Evolutionary conservation across 2,113 vertebrate genomes (phyloP), one percentile per base, ranked within the genome.

Genomic region (Toxotes chatareus): DNA sequence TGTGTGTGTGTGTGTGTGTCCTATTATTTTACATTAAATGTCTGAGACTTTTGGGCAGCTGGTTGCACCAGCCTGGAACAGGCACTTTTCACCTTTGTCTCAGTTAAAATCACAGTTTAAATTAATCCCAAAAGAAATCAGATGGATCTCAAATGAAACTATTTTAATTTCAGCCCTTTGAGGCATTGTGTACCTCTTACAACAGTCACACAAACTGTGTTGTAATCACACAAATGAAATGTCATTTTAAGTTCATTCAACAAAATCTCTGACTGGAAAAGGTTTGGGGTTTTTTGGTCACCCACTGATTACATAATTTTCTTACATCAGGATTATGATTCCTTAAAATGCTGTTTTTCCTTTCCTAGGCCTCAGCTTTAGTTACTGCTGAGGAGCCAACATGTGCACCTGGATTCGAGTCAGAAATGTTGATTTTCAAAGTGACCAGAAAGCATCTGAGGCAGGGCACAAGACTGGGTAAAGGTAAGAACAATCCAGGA

Each of bases 321-420:
- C 6, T 4, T 31, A 19, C 9, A 34, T 57, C 2, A 77, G 6
- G 2, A 10, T 62, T 73, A 5, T 51, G 14, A 53, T 23, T 34
- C 0, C 38, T 57, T 34, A 11, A 42, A 46, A 60, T 1, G 0
- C 47, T 12, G 0, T 4, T 31, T 73, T 27, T 56, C 1, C 11
- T 70, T 3, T 62, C 1, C 5, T 36, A 95, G 94, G 79, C 67
- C 13, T 76, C 79, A 4, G 47, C 49, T 8, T 55, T 42, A 27
- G 77, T 17, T 17, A 63, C 40, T 7, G 51, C 66, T 13, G 84
- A 92, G 60, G 46, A 80, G 46, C 36, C 78, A 63, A 31, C 84
- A 89, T 95, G 94, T 86, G 73, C 27, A n/a, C 85, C 93, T 42
- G 94, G 94, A 7, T 94, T 95, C 69, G 1, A 80, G 17, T 82